These are phyloP conservation scores for Mythimna albipuncta DNA, from an alignment of 2,888 invertebrate species.

Conservation along the genomic window DNA sequence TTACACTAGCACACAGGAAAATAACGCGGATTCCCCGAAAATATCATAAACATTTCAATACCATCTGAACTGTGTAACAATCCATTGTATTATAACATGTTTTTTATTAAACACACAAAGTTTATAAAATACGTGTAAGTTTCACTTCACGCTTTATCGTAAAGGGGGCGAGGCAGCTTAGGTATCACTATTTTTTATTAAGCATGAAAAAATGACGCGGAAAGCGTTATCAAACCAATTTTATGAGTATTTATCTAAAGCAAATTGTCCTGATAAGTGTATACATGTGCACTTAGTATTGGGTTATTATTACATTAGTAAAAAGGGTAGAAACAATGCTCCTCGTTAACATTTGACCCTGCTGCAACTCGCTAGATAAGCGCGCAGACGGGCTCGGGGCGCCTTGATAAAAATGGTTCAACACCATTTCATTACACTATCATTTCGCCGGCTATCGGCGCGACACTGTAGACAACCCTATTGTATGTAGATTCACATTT, in stretches of 20 bases:
- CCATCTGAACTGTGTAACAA: slow-evolving; percentile 26
- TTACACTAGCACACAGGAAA: slow-evolving; percentile 36
- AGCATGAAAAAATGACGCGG: slow-evolving; percentile 54
- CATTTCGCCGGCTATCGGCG: slow-evolving; percentile 64
- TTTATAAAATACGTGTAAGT: slow-evolving; percentile 52
- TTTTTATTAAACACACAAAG: slow-evolving; percentile 47
- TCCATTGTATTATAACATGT: slow-evolving; percentile 54
- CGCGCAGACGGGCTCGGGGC: slow-evolving; percentile 52
- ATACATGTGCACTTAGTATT: slow-evolving; percentile 41
- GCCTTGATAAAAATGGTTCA: slow-evolving; percentile 67
- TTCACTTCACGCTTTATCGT: slow-evolving; percentile 62
- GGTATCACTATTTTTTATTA: slow-evolving; percentile 56
- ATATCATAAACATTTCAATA: slow-evolving; percentile 29
- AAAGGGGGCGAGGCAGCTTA: slow-evolving; percentile 62
- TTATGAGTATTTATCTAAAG: slow-evolving; percentile 67
- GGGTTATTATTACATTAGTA: slow-evolving; percentile 54
- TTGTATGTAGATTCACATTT: slow-evolving; percentile 76
- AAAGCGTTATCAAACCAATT: slow-evolving; percentile 68
- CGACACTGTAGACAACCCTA: slow-evolving; percentile 68
- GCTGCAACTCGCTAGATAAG: slow-evolving; percentile 66
- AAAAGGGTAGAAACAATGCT: slow-evolving; percentile 47
- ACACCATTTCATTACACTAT: slow-evolving; percentile 66
- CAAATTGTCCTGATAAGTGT: slow-evolving; percentile 68
- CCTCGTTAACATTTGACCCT: slow-evolving; percentile 62
- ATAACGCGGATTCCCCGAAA: slow-evolving; percentile 37